phyloP scores from a whole-genome alignment of 1,140 invertebrate species.

The Vollenhovia emeryi region DNA sequence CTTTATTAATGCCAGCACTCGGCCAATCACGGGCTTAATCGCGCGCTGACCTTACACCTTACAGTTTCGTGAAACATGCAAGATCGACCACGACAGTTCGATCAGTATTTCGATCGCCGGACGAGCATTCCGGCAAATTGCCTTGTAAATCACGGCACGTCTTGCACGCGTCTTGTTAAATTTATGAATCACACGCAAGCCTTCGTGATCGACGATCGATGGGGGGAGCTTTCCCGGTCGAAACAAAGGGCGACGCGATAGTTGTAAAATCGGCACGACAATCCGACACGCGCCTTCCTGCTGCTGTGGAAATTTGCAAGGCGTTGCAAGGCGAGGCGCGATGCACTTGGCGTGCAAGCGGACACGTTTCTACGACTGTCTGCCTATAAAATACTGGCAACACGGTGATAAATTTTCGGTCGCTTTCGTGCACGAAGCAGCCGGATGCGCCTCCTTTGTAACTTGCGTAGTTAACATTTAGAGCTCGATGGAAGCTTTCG shows the following conservation, averaged over 20 bases:
- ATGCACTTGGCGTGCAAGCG: slow-evolving; percentile 55
- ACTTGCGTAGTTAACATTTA: slow-evolving; percentile 39
- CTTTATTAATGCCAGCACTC: slow-evolving; percentile 47
- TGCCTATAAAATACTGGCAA: slow-evolving; percentile 54
- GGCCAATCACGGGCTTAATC: slow-evolving; percentile 25
- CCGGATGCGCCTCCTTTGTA: slow-evolving; percentile 52
- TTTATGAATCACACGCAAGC: slow-evolving; percentile 55
- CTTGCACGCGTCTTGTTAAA: slow-evolving; percentile 52
- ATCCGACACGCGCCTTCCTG: slow-evolving; percentile 26
- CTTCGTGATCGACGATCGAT: slow-evolving; percentile 55
- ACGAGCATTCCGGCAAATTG: slow-evolving; percentile 50
- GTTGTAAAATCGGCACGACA: slow-evolving; percentile 62
- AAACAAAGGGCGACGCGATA: slow-evolving; percentile 11
- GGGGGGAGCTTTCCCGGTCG: slow-evolving; percentile 1
- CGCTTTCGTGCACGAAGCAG: slow-evolving; percentile 50
- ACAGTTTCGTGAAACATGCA: slow-evolving; percentile 34
- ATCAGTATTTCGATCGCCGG: slow-evolving; percentile 54
- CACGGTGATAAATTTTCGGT: slow-evolving; percentile 54
- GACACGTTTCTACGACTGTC: slow-evolving; percentile 55
- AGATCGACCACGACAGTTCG: slow-evolving; percentile 36
- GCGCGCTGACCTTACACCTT: slow-evolving; percentile 49
- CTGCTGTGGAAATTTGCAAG: slow-evolving; percentile 18
- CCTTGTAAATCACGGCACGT: slow-evolving; percentile 54
- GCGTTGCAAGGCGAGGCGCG: slow-evolving; percentile 10
- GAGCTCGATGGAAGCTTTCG: slow-evolving; percentile 6